These are phyloP conservation scores for Aphaenogaster floridana DNA, from an alignment of 1,140 invertebrate species.

Conservation along the genomic window DNA sequence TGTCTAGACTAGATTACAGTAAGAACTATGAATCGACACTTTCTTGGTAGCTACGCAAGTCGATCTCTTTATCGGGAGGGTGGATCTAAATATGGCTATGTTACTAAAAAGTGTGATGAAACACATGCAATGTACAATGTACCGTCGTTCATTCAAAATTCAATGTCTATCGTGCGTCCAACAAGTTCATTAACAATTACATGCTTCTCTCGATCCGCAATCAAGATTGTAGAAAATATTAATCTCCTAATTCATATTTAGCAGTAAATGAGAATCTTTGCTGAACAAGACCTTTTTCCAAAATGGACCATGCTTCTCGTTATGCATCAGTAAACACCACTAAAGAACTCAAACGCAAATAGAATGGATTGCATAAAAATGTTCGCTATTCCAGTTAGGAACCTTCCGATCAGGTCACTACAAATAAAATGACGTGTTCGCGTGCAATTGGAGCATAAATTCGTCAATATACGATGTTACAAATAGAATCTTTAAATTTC, in stretches of 20 bases:
- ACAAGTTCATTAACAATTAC: slow-evolving; percentile 33
- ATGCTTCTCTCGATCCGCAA: slow-evolving; percentile 17
- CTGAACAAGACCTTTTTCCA: not conserved
- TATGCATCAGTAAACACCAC: not conserved
- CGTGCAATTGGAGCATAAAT: slow-evolving; percentile 7
- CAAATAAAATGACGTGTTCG: not conserved
- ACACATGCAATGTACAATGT: slow-evolving; percentile 54
- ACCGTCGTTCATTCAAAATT: slow-evolving; percentile 27
- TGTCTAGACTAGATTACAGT: slow-evolving; percentile 39
- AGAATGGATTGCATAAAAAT: not conserved
- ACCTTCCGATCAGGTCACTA: not conserved
- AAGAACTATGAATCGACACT: slow-evolving; percentile 38
- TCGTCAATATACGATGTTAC: not conserved
- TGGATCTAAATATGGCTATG: slow-evolving; percentile 46
- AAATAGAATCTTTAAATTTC: not conserved
- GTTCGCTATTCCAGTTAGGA: not conserved
- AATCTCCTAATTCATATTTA: slow-evolving; percentile 4
- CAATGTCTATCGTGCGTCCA: slow-evolving; percentile 28
- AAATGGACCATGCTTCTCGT: not conserved
- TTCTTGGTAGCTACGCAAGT: slow-evolving; percentile 40
- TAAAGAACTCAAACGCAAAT: slow-evolving; percentile 1
- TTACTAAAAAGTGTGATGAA: slow-evolving; percentile 60
- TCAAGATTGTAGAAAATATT: slow-evolving; percentile 17
- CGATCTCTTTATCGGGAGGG: slow-evolving; percentile 25
- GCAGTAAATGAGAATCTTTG: not conserved